Evolutionary conservation across 2,113 vertebrate species (phyloP), one percentile per base, ranked within the genome.

Genomic region (Erythrolamprus reginae): DNA sequence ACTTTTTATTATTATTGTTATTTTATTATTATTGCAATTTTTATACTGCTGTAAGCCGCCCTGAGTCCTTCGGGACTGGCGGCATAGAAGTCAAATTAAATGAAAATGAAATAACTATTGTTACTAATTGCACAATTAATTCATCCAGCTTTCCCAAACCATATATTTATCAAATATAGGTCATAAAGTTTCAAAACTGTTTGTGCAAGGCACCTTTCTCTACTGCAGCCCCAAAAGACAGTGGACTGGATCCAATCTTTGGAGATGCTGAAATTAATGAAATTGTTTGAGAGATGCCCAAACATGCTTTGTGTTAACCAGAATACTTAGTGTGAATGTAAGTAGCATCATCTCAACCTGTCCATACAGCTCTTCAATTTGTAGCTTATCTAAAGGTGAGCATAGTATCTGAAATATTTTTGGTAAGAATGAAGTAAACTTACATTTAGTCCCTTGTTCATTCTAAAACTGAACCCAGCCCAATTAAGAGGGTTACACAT

Each of bases 81-180:
- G n/a, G n/a, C n/a, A n/a, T n/a, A n/a, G n/a, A n/a, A n/a, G n/a
- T n/a, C n/a, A n/a, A n/a, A n/a, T n/a, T n/a, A n/a, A n/a, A n/a
- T n/a, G n/a, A n/a, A n/a, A n/a, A n/a, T n/a, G n/a, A n/a, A n/a
- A 94, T 96, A 94, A 47, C 26, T 89, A 93, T 96, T 84, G 92
- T n/a, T 91, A 94, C 93, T 53, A 94, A 93, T 95, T 96, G 96
- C 95, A 94, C 93, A 95, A 94, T 91, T 94, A 96, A 93, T 96
- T 96, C 93, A 95, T 89, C 87, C 87, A 15, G 38, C 56, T 84
- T 96, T 94, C 94, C 47, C 92, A 92, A 95, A 95, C 92, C 95
- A 94, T 94, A 92, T 93, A 92, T 93, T 92, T 77, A 92, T 92
- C 96, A 91, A 55, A 28, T 70, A 90, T 12, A 84, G 61, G 12